Conservation (phyloP, 2,113 vertebrate genomes). For the Nematolebias whitei region DNA sequence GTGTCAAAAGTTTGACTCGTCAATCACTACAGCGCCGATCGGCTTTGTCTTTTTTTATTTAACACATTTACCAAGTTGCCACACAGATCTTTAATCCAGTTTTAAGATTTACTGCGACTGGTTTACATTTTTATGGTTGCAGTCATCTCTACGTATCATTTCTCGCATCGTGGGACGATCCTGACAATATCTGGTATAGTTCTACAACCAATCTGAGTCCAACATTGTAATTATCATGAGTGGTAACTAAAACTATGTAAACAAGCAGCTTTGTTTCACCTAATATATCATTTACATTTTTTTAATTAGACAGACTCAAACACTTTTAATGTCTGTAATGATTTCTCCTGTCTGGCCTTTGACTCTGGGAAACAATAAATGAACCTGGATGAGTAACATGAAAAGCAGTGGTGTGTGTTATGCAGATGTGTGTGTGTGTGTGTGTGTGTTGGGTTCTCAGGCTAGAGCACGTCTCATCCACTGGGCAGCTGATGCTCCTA, state of each 20-base stretch:
- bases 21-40: slow-evolving; percentile 29
- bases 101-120: slow-evolving; percentile 24
- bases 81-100: slow-evolving; percentile 10
- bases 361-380: slow-evolving; percentile 65
- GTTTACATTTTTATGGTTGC: slow-evolving; percentile 23
- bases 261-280: slow-evolving; percentile 8
- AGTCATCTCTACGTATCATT: slow-evolving; percentile 12
- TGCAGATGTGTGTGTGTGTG: slow-evolving; percentile 13
- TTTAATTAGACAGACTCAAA: slow-evolving; percentile 7
- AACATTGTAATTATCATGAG: slow-evolving; percentile 3
- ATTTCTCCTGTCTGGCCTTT: slow-evolving; percentile 34
- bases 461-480: slow-evolving; percentile 33
- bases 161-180: slow-evolving; percentile 9
- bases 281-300: slow-evolving; percentile 20
- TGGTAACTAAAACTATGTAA: slow-evolving; percentile 1
- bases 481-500: slow-evolving; percentile 56
- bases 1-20: slow-evolving; percentile 22
- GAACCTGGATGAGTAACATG: slow-evolving; percentile 48
- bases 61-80: slow-evolving; percentile 10
- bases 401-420: slow-evolving; percentile 7
- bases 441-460: slow-evolving; percentile 25
- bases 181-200: slow-evolving; percentile 2
- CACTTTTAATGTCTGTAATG: slow-evolving; percentile 16
- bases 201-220: not conserved
- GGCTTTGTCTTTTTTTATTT: slow-evolving; percentile 9